These are phyloP conservation scores for Ciconia stormi DNA, from an alignment of 2,113 vertebrate species.

Conservation along the genomic window DNA sequence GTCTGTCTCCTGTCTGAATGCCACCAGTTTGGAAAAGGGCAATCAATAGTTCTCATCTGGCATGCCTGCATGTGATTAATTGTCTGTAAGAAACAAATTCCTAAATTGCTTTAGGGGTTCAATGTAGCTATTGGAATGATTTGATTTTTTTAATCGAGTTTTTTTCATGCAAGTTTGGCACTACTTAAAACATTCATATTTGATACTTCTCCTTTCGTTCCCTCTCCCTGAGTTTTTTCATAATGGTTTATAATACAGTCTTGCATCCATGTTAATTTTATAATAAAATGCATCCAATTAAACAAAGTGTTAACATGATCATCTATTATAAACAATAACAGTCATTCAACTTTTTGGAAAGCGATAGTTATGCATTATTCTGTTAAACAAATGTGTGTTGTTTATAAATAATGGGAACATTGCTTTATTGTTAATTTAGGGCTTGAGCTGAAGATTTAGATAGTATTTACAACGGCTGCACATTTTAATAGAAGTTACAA, in stretches of 20 bases:
- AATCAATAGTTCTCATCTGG: slow-evolving; percentile 91
- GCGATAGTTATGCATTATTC: background rate
- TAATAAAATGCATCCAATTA: slow-evolving; percentile 15
- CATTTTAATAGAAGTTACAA: background rate
- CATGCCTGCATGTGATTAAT: slow-evolving; percentile 87
- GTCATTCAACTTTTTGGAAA: slow-evolving; percentile 17
- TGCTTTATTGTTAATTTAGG: background rate
- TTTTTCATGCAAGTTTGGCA: slow-evolving; percentile 57
- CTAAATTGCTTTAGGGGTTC: slow-evolving; percentile 81
- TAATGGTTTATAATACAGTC: background rate
- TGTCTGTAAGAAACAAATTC: slow-evolving; percentile 83
- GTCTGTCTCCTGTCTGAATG: slow-evolving; percentile 90
- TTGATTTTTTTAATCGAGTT: slow-evolving; percentile 69
- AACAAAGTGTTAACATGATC: background rate
- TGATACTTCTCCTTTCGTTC: background rate
- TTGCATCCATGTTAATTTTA: slow-evolving; percentile 19
- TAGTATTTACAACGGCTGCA: background rate
- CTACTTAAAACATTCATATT: slow-evolving; percentile 37
- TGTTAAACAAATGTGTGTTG: slow-evolving; percentile 4
- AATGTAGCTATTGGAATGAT: slow-evolving; percentile 71
- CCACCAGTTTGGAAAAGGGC: slow-evolving; percentile 88
- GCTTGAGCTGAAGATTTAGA: background rate
- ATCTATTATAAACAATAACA: background rate
- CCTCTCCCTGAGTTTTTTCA: background rate
- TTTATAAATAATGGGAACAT: background rate